Base-by-base conservation (phyloP, 1,140 invertebrate genomes). In the Saccostrea echinata region DNA sequence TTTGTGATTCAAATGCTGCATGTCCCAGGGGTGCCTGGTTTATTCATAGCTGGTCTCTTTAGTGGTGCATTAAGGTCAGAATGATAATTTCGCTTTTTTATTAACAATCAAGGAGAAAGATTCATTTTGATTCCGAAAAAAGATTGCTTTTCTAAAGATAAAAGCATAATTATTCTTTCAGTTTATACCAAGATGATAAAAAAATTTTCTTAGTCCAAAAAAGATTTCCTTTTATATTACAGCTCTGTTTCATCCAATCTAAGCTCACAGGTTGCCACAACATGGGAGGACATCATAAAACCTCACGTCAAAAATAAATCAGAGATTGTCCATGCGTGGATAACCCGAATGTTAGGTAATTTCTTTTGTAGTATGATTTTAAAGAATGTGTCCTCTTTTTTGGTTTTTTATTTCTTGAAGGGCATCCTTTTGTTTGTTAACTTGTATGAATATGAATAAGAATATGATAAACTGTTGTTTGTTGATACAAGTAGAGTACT, bases 201-300 rank as follows among this genome's bases (percentile, higher is more conserved):
- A n/a, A n/a, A n/a, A n/a, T n/a, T 43, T 43, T 43, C 6, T 43
- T 6, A 43, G 9, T 43, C 9, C 9, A 9, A 43, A 43, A 43
- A 43, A 43, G 8, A 61, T 61, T 61, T 61, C 55, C 4, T n/a
- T n/a, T n/a, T 55, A 4, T 30, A 13, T 30, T 76, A 24, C 53
- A 98, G 98, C 91, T 98, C 98, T 6, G 97, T 99, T 1, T 98
- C 98, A 0, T 97, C 97, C 27, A 98, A 98, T 21, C 94, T 98
- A 68, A 98, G 98, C 93, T 98, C 98, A 1, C 94, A 98, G 81
- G 97, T 98, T 0, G 98, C 98, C 0, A 97, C 98, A 6, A 33
- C 86, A 8, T 86, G 43, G 30, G 86, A 86, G 43, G 86, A 86
- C 43, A 83, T 86, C 21, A 51, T 86, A n/a, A 61, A 82, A 71